Evolutionary conservation across 2,113 vertebrate species (phyloP).

Genomic region (Propithecus coquereli): DNA sequence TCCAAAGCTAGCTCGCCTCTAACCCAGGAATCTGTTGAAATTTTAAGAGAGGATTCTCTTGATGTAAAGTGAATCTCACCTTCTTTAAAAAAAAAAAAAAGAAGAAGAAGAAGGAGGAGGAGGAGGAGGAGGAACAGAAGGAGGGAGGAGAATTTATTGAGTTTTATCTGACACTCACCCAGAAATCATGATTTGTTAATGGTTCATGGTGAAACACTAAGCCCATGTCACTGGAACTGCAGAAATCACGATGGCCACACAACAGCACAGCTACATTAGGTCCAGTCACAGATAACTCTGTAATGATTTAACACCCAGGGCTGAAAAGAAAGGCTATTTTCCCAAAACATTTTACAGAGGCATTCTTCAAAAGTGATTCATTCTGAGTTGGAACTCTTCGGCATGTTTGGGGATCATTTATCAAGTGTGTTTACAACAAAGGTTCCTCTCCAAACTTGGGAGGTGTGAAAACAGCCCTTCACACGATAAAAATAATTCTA

Average conservation of each 20-base stretch:
- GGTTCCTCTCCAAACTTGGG: conserved; percentile 48
- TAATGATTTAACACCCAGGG: background rate
- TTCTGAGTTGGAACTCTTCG: conserved; percentile 7
- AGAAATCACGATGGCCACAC: background rate
- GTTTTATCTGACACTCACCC: background rate
- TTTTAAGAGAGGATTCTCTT: background rate
- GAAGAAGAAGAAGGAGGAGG: background rate
- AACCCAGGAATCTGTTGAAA: background rate
- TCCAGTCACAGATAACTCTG: background rate
- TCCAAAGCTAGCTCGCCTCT: background rate
- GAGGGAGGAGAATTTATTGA: background rate
- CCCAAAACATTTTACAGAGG: background rate
- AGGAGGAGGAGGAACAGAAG: background rate
- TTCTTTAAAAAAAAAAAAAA: background rate
- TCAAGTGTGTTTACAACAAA: conserved; percentile 62
- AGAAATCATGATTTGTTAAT: background rate
- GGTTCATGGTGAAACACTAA: background rate
- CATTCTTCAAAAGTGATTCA: conserved; percentile 59
- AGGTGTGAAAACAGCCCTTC: conserved; percentile 40
- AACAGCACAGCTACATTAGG: background rate
- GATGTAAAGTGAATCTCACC: background rate
- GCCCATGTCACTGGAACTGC: background rate
- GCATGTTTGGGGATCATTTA: conserved; percentile 33
- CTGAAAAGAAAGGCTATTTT: conserved; percentile 44
- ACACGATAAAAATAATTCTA: conserved; percentile 33